Evolutionary conservation across 2,113 vertebrate genomes (phyloP).

Genomic region (Azemiops feae): DNA sequence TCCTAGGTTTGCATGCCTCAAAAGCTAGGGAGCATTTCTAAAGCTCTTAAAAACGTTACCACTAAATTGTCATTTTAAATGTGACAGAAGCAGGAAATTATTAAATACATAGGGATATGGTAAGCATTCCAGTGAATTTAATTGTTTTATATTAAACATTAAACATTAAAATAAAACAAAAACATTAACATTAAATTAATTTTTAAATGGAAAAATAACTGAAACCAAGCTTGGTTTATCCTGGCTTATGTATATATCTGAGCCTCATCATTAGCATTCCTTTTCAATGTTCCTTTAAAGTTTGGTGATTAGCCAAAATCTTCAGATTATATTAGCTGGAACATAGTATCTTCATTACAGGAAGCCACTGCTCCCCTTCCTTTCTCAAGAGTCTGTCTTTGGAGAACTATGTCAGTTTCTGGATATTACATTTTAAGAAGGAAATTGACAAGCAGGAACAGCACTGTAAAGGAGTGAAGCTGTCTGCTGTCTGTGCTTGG

Average conservation of each 20-base stretch:
- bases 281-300: not conserved
- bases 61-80: not conserved
- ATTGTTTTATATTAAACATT: not conserved
- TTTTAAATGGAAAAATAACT: not conserved
- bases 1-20: not conserved
- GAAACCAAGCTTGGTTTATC: not conserved
- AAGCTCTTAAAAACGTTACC: not conserved
- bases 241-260: not conserved
- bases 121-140: not conserved
- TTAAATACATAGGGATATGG: not conserved
- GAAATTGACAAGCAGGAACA: not conserved
- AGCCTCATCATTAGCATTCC: not conserved
- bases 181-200: not conserved
- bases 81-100: not conserved
- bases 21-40: not conserved
- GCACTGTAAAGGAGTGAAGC: not conserved
- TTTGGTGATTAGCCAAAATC: not conserved
- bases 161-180: not conserved
- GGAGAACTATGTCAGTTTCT: not conserved
- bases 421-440: not conserved
- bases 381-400: not conserved
- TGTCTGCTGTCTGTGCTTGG: not conserved
- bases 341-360: not conserved
- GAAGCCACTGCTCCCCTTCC: not conserved
- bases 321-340: not conserved